Percentiles rank a stretch among this genome's conserved stretches.
Conservation (phyloP, 2,888 invertebrate genomes). For the Andrena flavipes region DNA sequence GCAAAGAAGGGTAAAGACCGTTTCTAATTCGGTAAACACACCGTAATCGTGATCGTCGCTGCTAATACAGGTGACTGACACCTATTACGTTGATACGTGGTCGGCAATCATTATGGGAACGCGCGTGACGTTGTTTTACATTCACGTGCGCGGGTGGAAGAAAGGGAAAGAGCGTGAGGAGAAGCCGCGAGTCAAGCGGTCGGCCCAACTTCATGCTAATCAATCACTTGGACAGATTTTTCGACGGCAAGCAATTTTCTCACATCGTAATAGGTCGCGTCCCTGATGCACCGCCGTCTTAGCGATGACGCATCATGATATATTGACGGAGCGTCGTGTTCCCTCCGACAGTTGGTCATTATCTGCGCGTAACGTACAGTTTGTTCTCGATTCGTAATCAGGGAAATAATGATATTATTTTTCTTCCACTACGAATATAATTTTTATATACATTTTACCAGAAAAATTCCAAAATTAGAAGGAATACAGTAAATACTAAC, state of each 20-base stretch:
- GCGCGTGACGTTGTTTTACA: conserved; percentile 23
- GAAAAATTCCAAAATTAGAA: background rate
- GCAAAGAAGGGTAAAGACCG: conserved; percentile 37
- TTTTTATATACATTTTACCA: background rate
- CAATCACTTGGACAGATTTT: conserved; percentile 79
- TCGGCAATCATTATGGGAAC: conserved; percentile 43
- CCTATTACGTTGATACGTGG: conserved; percentile 54
- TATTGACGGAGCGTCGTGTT: conserved; percentile 42
- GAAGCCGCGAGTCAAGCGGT: conserved; percentile 69
- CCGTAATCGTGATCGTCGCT: conserved; percentile 6
- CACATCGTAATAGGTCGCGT: conserved; percentile 74
- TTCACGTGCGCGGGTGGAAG: conserved; percentile 13
- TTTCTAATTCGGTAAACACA: conserved; percentile 39
- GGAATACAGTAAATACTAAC: background rate
- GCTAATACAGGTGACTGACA: conserved; percentile 54
- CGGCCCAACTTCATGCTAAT: conserved; percentile 76
- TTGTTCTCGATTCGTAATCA: conserved; percentile 31
- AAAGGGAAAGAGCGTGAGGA: background rate
- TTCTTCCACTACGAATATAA: background rate
- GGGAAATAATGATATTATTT: conserved; percentile 7
- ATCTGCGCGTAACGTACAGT: conserved; percentile 39
- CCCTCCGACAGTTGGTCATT: conserved; percentile 54
- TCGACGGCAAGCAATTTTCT: conserved; percentile 77
- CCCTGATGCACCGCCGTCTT: conserved; percentile 70
- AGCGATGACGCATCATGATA: conserved; percentile 74